A percentile compares a stretch with the other conserved stretches of the same genome.
These are phyloP conservation scores for Synergus itoensis DNA, from an alignment of 2,888 invertebrate species.

Conservation along the genomic window DNA sequence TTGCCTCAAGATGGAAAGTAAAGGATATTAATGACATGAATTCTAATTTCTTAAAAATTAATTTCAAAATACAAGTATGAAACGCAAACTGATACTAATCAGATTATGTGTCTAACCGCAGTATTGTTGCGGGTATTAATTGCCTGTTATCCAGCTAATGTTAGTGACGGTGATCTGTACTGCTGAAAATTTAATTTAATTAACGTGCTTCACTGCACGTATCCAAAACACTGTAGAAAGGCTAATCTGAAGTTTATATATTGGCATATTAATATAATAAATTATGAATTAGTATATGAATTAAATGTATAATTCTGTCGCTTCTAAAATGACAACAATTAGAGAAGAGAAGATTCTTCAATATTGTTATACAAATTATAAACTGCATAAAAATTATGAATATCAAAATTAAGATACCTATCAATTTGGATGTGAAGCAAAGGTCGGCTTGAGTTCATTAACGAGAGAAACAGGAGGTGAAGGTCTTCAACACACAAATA, in stretches of 20 bases:
- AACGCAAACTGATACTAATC: neutral
- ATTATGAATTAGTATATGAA: no score
- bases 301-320: no score
- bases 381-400: neutral
- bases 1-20: no score
- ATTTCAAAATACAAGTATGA: neutral
- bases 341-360: neutral
- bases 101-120: neutral
- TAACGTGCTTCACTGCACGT: no score
- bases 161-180: neutral
- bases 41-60: no score
- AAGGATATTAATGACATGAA: no score
- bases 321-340: neutral
- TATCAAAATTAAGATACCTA: neutral
- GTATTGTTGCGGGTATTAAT: neutral
- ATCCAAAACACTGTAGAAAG: no score
- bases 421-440: slow-evolving; percentile 4
- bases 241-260: no score
- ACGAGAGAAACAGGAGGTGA: slow-evolving; percentile 58
- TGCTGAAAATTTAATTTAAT: neutral
- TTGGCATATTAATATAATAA: no score
- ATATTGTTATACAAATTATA: neutral
- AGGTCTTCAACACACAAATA: slow-evolving; percentile 67
- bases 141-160: neutral
- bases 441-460: slow-evolving; percentile 17